phyloP scores from a whole-genome alignment of 2,797 vertebrate genomes.

The Ctenochaetus hawaiiensis region DNA sequence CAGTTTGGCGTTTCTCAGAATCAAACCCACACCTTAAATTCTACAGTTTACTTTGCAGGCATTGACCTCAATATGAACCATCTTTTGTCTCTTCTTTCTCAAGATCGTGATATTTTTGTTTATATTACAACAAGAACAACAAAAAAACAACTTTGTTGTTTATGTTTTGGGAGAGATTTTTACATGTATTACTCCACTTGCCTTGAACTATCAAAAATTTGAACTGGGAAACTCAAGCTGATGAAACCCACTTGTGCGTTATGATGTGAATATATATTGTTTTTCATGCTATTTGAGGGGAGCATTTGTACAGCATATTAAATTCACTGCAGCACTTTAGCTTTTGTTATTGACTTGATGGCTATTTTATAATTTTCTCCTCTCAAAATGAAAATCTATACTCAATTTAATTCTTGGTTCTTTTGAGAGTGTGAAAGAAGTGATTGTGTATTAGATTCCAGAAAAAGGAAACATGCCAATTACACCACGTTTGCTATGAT shows the following conservation, averaged over 20 bases:
- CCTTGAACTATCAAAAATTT: background rate
- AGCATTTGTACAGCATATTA: background rate
- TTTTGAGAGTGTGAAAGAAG: background rate
- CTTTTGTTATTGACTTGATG: constrained; percentile 15
- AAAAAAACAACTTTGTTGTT: background rate
- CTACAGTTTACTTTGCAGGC: background rate
- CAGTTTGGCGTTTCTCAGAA: background rate
- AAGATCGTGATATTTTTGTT: background rate
- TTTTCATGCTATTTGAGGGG: constrained; percentile 3
- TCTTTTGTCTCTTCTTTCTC: background rate
- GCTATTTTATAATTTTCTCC: background rate
- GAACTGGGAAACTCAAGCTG: background rate
- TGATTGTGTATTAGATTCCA: constrained; percentile 2
- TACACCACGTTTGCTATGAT: background rate
- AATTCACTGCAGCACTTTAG: background rate
- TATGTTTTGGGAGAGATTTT: background rate
- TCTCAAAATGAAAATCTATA: constrained; percentile 15
- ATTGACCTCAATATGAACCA: background rate
- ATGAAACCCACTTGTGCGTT: constrained; percentile 1
- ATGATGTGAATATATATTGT: constrained; percentile 3
- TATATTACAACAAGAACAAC: background rate
- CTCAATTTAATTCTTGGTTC: background rate
- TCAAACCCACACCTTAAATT: constrained; percentile 2
- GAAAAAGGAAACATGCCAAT: constrained; percentile 14
- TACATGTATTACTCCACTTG: background rate